Conservation (phyloP, 2,113 vertebrate genomes). For the Toxostoma redivivum region DNA sequence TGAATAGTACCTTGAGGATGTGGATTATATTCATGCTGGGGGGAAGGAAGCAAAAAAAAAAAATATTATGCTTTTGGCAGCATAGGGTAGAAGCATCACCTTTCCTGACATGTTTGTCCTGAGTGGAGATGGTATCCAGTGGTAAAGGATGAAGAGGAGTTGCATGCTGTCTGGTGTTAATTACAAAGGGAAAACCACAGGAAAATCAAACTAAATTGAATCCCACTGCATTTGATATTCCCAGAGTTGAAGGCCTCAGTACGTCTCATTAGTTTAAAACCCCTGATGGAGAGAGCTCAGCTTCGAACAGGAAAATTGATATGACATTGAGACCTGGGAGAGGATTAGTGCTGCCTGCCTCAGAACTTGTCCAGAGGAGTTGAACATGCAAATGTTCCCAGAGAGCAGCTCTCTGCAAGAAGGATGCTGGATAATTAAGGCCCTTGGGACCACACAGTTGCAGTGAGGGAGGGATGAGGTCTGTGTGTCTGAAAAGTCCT, state of each 20-base stretch:
- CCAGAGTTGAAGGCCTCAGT: slow-evolving; percentile 43
- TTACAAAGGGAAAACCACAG: slow-evolving; percentile 42
- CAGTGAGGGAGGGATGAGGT: background rate
- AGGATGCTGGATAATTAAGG: slow-evolving; percentile 31
- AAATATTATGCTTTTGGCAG: background rate
- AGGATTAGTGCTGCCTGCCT: slow-evolving; percentile 59
- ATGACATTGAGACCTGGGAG: slow-evolving; percentile 64
- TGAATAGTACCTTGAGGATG: background rate
- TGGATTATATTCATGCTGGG: background rate
- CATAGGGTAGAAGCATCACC: background rate
- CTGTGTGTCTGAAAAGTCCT: background rate
- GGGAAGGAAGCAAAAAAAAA: background rate
- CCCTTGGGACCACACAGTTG: background rate
- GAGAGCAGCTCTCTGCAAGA: background rate
- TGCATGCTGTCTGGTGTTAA: slow-evolving; percentile 33
- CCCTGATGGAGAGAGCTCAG: slow-evolving; percentile 56
- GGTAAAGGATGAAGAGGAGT: background rate
- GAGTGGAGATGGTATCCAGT: background rate
- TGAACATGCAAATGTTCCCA: slow-evolving; percentile 30
- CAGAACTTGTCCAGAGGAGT: slow-evolving; percentile 27
- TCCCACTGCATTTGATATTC: slow-evolving; percentile 53
- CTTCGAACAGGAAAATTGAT: slow-evolving; percentile 70
- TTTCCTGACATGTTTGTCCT: slow-evolving; percentile 24
- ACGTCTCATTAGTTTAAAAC: slow-evolving; percentile 69
- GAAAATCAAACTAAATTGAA: slow-evolving; percentile 24